A percentile compares a stretch with the other conserved stretches of the same genome.
phyloP scores from a whole-genome alignment of 1,140 invertebrate genomes.

The Drosophila mauritiana region DNA sequence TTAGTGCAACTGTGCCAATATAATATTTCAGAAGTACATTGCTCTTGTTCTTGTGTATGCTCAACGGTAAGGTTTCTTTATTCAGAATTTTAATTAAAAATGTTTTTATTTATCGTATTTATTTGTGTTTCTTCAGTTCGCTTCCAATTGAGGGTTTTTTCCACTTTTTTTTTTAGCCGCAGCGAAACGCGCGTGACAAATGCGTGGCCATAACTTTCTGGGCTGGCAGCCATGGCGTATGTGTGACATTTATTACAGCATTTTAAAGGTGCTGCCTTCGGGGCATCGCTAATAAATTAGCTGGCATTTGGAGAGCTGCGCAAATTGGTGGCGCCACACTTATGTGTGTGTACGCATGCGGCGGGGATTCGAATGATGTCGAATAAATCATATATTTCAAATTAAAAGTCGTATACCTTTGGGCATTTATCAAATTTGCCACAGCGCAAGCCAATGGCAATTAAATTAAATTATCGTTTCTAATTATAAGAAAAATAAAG shows the following conservation, averaged over 20 bases:
- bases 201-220: constrained; percentile 73
- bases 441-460: constrained; percentile 12
- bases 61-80: constrained; percentile 29
- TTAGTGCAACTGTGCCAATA: background rate
- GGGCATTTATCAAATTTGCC: constrained; percentile 26
- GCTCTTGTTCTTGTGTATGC: constrained; percentile 1
- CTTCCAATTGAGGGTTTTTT: constrained; percentile 13
- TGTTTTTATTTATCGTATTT: constrained; percentile 76
- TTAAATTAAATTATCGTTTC: constrained; percentile 32
- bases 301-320: constrained; percentile 61
- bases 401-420: constrained; percentile 26
- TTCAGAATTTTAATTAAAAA: constrained; percentile 77
- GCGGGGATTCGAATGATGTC: constrained; percentile 21
- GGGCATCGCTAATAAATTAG: constrained; percentile 73
- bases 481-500: constrained; percentile 18
- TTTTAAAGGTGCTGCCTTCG: constrained; percentile 67
- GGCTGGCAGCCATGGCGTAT: constrained; percentile 47
- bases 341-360: constrained; percentile 28
- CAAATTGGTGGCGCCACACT: constrained; percentile 57
- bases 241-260: constrained; percentile 80
- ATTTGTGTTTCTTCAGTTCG: constrained; percentile 43
- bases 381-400: constrained; percentile 67
- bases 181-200: constrained; percentile 66
- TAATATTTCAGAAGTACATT: constrained; percentile 18
- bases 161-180: constrained; percentile 44